Evolutionary conservation across 2,113 vertebrate species (phyloP).

Genomic region (Lathamus discolor): DNA sequence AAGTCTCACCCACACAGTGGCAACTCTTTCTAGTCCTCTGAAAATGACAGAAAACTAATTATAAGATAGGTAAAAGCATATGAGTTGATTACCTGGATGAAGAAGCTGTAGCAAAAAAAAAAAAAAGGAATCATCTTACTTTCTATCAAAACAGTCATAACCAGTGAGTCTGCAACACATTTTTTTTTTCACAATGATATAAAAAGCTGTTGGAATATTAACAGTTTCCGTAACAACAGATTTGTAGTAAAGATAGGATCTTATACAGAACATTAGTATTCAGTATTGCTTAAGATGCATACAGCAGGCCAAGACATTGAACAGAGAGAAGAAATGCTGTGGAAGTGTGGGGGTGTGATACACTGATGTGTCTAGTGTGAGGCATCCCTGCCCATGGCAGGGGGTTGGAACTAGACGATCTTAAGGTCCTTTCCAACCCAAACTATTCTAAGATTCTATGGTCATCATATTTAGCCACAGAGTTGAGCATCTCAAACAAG

Average conservation of each 20-base stretch:
- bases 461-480: accelerated
- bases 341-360: too few species aligned
- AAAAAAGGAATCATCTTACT: not conserved
- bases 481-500: not conserved
- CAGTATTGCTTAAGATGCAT: not conserved
- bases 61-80: not conserved
- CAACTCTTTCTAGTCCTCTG: not conserved
- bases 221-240: not conserved
- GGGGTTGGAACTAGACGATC: not conserved
- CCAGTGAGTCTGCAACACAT: accelerated
- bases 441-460: not conserved
- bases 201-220: not conserved
- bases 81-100: not conserved
- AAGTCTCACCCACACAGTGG: not conserved
- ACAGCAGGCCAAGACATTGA: not conserved
- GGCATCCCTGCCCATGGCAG: not conserved
- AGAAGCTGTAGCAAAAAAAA: not conserved
- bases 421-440: not conserved
- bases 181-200: not conserved
- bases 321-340: not conserved
- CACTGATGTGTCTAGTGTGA: not conserved
- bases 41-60: not conserved
- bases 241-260: not conserved
- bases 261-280: not conserved
- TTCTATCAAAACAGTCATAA: not conserved